Evolutionary conservation across 2,797 vertebrate genomes (phyloP), one percentile per base, ranked within the genome.

Genomic region (Falco rusticolus): DNA sequence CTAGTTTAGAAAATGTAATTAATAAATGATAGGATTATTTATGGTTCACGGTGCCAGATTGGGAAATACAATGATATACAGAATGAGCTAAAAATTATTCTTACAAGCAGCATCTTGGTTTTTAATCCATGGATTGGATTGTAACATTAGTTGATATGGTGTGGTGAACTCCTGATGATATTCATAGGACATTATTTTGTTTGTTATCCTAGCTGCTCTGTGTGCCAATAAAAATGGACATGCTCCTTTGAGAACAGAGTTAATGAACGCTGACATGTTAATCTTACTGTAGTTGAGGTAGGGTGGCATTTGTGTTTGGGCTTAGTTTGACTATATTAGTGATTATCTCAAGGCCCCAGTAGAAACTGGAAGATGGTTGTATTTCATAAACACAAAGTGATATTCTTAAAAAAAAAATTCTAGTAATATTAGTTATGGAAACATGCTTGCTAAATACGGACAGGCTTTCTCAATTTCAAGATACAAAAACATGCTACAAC

Each of bases 21-120:
- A 98, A 98, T 98, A 98, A 98, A 98, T 98, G 97, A 97, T 98
- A 97, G 98, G 97, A 98, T 98, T 98, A 98, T 98, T 98, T 98
- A 98, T 98, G 98, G 98, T 98, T 98, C 97, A 97, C 0, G 87
- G 97, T 97, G 97, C 96, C 97, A 97, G 98, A 98, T 97, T 97
- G 95, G 89, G 86, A 97, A 97, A 95, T 95, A 98, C 97, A 98
- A 96, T 95, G 97, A 97, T 97, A 96, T 43, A 94, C 95, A 96
- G 94, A 98, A 96, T 75, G 96, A 94, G 96, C 86, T 97, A 95
- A 97, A 96, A 96, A 94, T 90, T 84, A 78, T 96, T 96, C 95
- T 97, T 72, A n/a, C 81, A 93, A 96, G 94, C 94, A 93, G 50
- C 88, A 95, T 91, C 74, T 92, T 95, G 37, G 72, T 84, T 97